Evolutionary conservation across 2,888 invertebrate genomes (phyloP).

Genomic region (Dexiosoma caninum): DNA sequence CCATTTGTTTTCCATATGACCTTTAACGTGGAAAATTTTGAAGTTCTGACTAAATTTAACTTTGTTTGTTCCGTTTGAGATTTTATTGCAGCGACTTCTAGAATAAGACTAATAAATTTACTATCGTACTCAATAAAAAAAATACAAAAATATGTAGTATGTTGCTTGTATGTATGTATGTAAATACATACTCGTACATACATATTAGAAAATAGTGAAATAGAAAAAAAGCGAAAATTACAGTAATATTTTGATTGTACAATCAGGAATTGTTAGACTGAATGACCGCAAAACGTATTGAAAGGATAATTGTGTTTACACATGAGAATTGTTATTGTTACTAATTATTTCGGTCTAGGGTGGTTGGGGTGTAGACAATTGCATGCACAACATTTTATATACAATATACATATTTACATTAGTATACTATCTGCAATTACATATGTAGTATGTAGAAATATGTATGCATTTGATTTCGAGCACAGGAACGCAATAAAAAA

Average conservation of each 20-base stretch:
- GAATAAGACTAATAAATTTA: slow-evolving; percentile 50
- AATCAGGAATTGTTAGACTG: background rate
- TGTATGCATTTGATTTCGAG: no score
- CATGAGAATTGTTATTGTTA: slow-evolving; percentile 33
- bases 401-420: no score
- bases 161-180: background rate
- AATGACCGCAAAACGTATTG: slow-evolving; percentile 51
- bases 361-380: slow-evolving; percentile 7
- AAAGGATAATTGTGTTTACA: slow-evolving; percentile 61
- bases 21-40: slow-evolving; percentile 34
- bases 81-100: slow-evolving; percentile 46
- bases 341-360: slow-evolving; percentile 1
- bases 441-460: no score
- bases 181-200: background rate
- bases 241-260: slow-evolving; percentile 1
- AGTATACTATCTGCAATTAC: background rate
- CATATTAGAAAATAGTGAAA: background rate
- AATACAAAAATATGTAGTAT: background rate
- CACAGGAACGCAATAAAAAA: no score
- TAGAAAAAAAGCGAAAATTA: slow-evolving; percentile 22
- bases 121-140: background rate
- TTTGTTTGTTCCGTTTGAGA: slow-evolving; percentile 21
- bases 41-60: background rate
- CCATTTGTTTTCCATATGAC: slow-evolving; percentile 49
- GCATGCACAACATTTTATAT: background rate